These are phyloP conservation scores for Trichoplusia ni DNA, from an alignment of 1,140 invertebrate species.

Conservation along the genomic window DNA sequence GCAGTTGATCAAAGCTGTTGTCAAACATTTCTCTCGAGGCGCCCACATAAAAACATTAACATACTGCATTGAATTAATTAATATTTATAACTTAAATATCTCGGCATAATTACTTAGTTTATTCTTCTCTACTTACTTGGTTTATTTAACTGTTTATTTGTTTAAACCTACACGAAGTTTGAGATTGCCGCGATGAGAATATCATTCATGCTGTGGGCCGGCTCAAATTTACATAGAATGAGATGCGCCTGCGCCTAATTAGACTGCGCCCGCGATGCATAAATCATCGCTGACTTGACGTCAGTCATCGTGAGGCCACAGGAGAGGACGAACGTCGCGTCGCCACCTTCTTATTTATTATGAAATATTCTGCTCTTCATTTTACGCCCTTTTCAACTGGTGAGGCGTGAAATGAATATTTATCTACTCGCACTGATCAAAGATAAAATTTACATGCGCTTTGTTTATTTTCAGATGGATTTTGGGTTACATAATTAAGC, in stretches of 20 bases:
- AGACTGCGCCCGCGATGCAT: constrained; percentile 56
- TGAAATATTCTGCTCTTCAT: constrained; percentile 29
- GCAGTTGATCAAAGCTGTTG: constrained; percentile 19
- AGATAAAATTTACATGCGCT: not conserved
- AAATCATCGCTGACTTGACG: constrained; percentile 65
- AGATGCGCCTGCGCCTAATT: constrained; percentile 68
- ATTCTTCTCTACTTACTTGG: no score
- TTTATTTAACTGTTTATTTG: constrained; percentile 44
- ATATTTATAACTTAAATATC: constrained; percentile 1
- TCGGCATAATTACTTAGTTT: no score
- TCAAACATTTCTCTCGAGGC: constrained; percentile 3
- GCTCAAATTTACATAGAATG: constrained; percentile 71
- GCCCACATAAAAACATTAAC: constrained; percentile 3
- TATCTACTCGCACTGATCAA: constrained; percentile 6
- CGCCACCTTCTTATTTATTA: constrained; percentile 34
- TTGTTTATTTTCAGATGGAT: not conserved
- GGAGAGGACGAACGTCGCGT: constrained; percentile 46
- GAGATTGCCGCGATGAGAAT: constrained; percentile 48
- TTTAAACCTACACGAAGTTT: constrained; percentile 43
- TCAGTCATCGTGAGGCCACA: constrained; percentile 53
- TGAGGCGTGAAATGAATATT: constrained; percentile 12
- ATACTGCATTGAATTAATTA: not conserved
- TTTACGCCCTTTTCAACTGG: constrained; percentile 11
- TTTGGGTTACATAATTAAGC: not conserved
- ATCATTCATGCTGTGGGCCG: constrained; percentile 55